These are phyloP conservation scores for Chouioia cunea DNA, from an alignment of 2,888 invertebrate species.

Conservation along the genomic window DNA sequence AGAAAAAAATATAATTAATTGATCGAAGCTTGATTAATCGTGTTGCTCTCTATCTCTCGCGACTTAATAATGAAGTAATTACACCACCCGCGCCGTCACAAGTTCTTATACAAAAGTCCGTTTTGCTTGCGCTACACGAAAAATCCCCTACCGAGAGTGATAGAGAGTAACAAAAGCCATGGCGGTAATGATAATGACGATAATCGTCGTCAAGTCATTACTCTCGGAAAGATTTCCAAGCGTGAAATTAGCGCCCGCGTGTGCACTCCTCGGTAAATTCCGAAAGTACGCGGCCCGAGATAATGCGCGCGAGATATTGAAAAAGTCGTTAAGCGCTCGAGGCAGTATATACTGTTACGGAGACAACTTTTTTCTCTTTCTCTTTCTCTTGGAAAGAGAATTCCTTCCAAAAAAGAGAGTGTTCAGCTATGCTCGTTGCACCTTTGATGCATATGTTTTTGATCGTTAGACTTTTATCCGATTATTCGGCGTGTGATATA, in stretches of 20 bases:
- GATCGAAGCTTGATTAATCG: constrained; percentile 29
- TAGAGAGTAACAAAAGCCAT: too few species aligned
- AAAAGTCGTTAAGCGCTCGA: constrained; percentile 62
- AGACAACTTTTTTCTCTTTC: too few species aligned
- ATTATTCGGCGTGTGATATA: too few species aligned
- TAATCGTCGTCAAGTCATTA: constrained; percentile 4
- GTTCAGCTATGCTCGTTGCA: too few species aligned
- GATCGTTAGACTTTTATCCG: too few species aligned
- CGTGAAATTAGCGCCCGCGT: constrained; percentile 6
- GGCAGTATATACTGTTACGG: constrained; percentile 42
- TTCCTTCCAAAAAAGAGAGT: too few species aligned
- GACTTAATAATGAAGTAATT: constrained; percentile 45
- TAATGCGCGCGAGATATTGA: constrained; percentile 57
- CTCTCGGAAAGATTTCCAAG: too few species aligned
- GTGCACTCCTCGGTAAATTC: constrained; percentile 46
- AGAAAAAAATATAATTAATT: constrained; percentile 31
- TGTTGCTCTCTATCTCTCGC: neutral
- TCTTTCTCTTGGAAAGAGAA: too few species aligned
- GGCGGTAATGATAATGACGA: constrained; percentile 33
- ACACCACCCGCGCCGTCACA: constrained; percentile 8
- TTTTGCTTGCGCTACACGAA: too few species aligned
- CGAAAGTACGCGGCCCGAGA: constrained; percentile 45
- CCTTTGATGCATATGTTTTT: too few species aligned
- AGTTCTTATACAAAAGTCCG: neutral
- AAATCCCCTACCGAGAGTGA: too few species aligned